Evolutionary conservation across 2,888 invertebrate genomes (phyloP).

Genomic region (Dynastes maya): DNA sequence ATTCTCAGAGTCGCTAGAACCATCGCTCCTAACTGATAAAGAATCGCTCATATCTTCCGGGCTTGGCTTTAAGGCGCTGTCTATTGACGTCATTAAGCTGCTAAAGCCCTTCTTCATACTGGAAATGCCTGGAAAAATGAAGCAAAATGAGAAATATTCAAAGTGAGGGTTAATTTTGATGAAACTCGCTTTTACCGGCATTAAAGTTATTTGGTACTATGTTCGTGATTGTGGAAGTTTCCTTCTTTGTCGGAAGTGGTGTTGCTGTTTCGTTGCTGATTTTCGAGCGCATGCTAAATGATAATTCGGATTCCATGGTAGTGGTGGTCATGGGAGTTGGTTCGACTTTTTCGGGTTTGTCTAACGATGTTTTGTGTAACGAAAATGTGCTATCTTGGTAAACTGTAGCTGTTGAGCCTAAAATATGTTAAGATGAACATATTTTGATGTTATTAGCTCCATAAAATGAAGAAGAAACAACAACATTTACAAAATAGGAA

Average conservation of each 20-base stretch:
- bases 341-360: conserved; percentile 53
- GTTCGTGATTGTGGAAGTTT: conserved; percentile 57
- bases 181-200: conserved; percentile 65
- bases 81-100: conserved; percentile 87
- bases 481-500: too few relatives aligned
- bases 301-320: conserved; percentile 36
- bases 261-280: conserved; percentile 48
- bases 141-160: not conserved
- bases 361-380: conserved; percentile 56
- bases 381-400: conserved; percentile 64
- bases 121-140: conserved; percentile 73
- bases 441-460: too few relatives aligned
- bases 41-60: conserved; percentile 85
- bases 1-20: conserved; percentile 90
- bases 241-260: conserved; percentile 52
- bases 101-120: conserved; percentile 89
- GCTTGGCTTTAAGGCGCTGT: conserved; percentile 83
- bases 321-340: conserved; percentile 56
- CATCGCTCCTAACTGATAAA: conserved; percentile 84
- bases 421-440: not conserved
- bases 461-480: too few relatives aligned
- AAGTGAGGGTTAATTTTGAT: not conserved
- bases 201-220: conserved; percentile 72
- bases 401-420: conserved; percentile 64
- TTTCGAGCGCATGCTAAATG: conserved; percentile 40